Evolutionary conservation across 2,888 invertebrate genomes (phyloP), one percentile per base, ranked within the genome.

Genomic region (Dynastes hyllus): DNA sequence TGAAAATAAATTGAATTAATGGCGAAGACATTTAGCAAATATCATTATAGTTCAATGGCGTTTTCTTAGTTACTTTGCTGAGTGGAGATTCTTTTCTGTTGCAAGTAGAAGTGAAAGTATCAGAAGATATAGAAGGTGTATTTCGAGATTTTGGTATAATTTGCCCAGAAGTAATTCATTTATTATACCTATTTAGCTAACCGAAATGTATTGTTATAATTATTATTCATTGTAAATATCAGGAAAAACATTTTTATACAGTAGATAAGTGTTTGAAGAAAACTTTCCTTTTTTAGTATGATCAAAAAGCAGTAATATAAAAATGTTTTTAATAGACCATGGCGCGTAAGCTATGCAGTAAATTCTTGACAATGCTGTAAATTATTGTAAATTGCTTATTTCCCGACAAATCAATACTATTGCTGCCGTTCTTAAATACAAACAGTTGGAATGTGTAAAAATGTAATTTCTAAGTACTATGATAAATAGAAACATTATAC

Each of bases 31-130:
- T 51, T 69, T 69, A 69, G 22, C 37, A 45, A 69, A 70, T 70
- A 66, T 70, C 8, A 16, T 70, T 70, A 27, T 53, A 70, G 11
- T 70, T 70, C 29, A 70, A 53, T 29, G 29, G 51, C 13, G 53
- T 29, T 53, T 9, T 5, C 37, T 66, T 40, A 66, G n/a, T 45
- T 45, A 37, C 66, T 65, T 22, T 32, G 16, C 6, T 45, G 40
- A 40, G 32, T 45, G n/a, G 66, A 6, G 40, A 32, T 45, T 45
- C 45, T 45, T 45, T 66, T 32, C 66, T 66, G 32, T 22, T 13
- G 16, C 37, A 66, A 66, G n/a, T 22, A 66, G 40, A 66, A 66
- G 40, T 66, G 66, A 66, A 66, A 66, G 66, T 66, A 37, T 40
- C 16, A 66, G 11, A 40, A n/a, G 13, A n/a, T 66, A 66, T 40